A percentile compares a stretch with the other conserved stretches of the same genome.
Evolutionary conservation across 2,797 vertebrate species (phyloP).

Genomic region (Chiroxiphia lanceolata): DNA sequence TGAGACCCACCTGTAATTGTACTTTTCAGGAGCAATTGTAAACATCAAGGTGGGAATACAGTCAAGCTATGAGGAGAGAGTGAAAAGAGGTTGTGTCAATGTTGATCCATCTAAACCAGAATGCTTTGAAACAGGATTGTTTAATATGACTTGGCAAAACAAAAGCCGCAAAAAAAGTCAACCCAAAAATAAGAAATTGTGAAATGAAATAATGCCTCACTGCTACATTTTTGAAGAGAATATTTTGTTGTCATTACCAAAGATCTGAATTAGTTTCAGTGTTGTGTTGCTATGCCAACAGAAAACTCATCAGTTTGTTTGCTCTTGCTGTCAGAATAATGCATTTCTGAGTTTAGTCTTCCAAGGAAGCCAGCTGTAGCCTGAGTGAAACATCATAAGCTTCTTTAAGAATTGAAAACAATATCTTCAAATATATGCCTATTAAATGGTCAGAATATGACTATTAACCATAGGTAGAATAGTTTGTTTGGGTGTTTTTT

Average conservation of each 20-base stretch:
- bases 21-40: constrained; percentile 1
- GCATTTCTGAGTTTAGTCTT: constrained; percentile 30
- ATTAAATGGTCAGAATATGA: background rate
- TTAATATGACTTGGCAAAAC: background rate
- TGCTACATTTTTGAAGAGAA: background rate
- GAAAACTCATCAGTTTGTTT: constrained; percentile 10
- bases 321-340: constrained; percentile 45
- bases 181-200: background rate
- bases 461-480: background rate
- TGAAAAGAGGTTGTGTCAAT: background rate
- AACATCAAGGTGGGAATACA: background rate
- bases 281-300: constrained; percentile 52
- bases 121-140: background rate
- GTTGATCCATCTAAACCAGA: background rate
- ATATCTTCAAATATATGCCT: background rate
- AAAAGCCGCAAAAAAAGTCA: background rate
- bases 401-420: background rate
- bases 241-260: constrained; percentile 40
- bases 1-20: background rate
- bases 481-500: background rate
- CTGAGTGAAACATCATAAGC: background rate
- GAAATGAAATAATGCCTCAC: background rate
- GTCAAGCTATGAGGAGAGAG: background rate
- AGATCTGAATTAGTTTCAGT: constrained; percentile 46
- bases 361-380: background rate